Evolutionary conservation across 2,888 invertebrate genomes (phyloP).

Genomic region (Actias luna): DNA sequence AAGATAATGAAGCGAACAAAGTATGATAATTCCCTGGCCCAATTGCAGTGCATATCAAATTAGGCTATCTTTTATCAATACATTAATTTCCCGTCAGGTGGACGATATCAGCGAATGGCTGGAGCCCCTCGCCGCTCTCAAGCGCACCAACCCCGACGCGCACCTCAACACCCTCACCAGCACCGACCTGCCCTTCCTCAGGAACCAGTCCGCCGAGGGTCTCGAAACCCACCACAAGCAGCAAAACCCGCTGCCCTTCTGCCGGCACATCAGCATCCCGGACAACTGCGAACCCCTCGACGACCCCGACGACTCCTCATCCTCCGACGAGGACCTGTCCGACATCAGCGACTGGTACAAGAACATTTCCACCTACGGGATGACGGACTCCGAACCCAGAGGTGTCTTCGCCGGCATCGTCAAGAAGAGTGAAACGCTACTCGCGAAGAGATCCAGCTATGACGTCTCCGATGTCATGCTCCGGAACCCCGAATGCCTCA

Average conservation of each 20-base stretch:
- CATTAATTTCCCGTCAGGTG: constrained; percentile 45
- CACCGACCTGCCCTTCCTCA: constrained; percentile 55
- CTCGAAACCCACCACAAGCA: constrained; percentile 54
- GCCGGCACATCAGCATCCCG: constrained; percentile 61
- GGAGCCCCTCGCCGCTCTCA: constrained; percentile 61
- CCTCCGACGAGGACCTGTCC: constrained; percentile 35
- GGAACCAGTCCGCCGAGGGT: constrained; percentile 74
- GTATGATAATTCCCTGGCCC: too few species aligned
- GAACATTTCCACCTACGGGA: constrained; percentile 41
- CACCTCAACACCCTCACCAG: constrained; percentile 43
- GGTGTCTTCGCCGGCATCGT: constrained; percentile 44
- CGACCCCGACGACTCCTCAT: constrained; percentile 47
- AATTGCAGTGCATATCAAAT: too few species aligned
- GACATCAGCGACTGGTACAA: constrained; percentile 41
- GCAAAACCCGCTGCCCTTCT: constrained; percentile 46
- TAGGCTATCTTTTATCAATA: too few species aligned
- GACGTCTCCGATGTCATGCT: constrained; percentile 54
- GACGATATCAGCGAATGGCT: constrained; percentile 74
- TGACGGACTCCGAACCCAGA: constrained; percentile 50
- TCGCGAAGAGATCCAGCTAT: constrained; percentile 56
- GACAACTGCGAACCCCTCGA: constrained; percentile 41
- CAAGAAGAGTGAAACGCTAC: constrained; percentile 48
- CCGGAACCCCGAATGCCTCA: constrained; percentile 39
- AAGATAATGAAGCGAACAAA: too few species aligned
- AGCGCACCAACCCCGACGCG: constrained; percentile 54